Base-by-base conservation (phyloP, 2,113 vertebrate genomes). In the Glaucomys volans region DNA sequence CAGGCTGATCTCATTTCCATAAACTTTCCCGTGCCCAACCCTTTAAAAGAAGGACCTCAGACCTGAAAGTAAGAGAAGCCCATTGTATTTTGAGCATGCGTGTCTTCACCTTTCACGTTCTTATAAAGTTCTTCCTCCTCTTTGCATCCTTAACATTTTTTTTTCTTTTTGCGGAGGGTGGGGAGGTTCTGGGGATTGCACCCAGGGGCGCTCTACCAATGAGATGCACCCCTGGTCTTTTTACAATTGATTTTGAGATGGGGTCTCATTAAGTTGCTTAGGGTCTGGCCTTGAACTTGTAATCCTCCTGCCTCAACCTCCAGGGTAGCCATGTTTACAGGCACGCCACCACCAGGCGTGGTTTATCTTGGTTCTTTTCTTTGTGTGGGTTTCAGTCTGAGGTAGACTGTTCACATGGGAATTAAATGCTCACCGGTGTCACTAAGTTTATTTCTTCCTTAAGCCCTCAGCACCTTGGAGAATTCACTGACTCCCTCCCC, bases 391-490 rank as follows among this genome's bases (percentile, higher is more conserved):
- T 94, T 86, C 54, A 35, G 30, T 59, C 54, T n/a, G n/a, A 57
- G 42, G 44, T 37, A 71, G 84, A 62, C 44, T 85, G 30, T 90
- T 35, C 52, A 67, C n/a, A 20, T 28, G 76, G 37, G n/a, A 50
- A 79, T 32, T 67, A 93, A 35, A 66, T 47, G 71, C 69, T 72
- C 28, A 74, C 50, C 10, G 69, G 64, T 10, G 28, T 93, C 90
- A 94, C 59, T 67, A 87, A 54, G 30, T 87, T 93, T 96, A 62
- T 64, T 30, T 62, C n/a, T 35, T 86, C 94, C 13, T 72, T 90
- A 90, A 59, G 20, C 8, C 28, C 44, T 86, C 32, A 94, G 52
- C 83, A 50, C 90, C 52, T 37, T 82, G 62, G 84, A 76, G 62
- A 96, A 75, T 71, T 95, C 71, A 71, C 35, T 44, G 40, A 88